Conservation (phyloP, 2,113 vertebrate genomes). For the Mormyrus lacerda region DNA sequence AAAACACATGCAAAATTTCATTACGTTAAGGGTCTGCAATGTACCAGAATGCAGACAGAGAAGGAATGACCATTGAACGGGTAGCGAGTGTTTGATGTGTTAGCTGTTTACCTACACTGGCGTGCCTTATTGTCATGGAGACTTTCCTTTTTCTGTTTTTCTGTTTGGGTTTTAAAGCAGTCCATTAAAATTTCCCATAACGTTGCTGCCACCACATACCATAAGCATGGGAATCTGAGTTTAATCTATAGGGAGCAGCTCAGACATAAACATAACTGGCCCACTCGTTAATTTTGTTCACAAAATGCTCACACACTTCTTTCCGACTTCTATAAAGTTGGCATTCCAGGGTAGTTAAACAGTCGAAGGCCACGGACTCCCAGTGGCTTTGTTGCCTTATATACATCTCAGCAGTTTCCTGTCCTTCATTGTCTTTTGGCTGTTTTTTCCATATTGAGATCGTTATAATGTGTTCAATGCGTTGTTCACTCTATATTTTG, state of each 20-base stretch:
- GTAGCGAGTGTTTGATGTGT: background rate
- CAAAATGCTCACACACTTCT: conserved; percentile 2
- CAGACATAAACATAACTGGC: background rate
- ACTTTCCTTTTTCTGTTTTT: background rate
- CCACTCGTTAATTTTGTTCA: background rate
- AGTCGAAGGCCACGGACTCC: background rate
- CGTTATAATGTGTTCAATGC: background rate
- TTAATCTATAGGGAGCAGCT: background rate
- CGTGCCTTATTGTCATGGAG: background rate
- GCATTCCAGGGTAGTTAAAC: background rate
- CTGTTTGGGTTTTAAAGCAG: conserved; percentile 1
- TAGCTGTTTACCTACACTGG: background rate
- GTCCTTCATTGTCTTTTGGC: background rate
- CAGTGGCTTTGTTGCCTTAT: background rate
- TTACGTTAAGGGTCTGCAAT: background rate
- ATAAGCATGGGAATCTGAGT: background rate
- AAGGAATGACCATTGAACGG: background rate
- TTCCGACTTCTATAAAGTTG: background rate
- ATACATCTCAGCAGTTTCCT: background rate
- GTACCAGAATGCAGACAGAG: background rate
- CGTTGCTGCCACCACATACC: background rate
- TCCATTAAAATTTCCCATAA: background rate
- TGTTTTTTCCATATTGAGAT: background rate
- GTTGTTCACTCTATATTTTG: background rate
- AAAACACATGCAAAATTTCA: background rate